These are phyloP conservation scores for Thalassaphorura encarpata DNA, from an alignment of 1,140 invertebrate genomes.

Conservation along the genomic window DNA sequence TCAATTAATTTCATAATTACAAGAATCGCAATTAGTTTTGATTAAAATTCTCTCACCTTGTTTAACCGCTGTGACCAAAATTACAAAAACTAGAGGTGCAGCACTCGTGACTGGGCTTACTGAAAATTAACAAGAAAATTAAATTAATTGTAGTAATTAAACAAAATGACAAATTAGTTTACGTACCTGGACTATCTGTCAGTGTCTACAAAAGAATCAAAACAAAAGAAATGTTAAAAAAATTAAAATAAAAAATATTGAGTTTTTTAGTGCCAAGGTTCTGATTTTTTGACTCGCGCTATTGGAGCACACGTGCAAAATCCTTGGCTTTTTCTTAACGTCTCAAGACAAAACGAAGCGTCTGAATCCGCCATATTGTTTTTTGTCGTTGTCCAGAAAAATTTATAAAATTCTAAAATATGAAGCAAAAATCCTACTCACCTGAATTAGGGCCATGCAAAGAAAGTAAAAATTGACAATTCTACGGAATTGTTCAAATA, in stretches of 20 bases:
- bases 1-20: no score
- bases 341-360: no score
- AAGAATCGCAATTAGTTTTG: no score
- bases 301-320: no score
- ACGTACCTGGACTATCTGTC: no score
- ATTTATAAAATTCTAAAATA: background rate
- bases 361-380: conserved; percentile 5
- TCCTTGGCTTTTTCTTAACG: no score
- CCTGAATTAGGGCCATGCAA: conserved; percentile 57
- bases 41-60: conserved; percentile 80
- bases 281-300: no score
- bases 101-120: conserved; percentile 65
- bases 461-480: conserved; percentile 81
- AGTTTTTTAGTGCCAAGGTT: no score
- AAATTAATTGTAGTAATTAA: conserved; percentile 4
- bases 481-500: conserved; percentile 72
- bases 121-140: conserved; percentile 40
- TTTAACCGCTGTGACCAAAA: conserved; percentile 63
- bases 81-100: conserved; percentile 63
- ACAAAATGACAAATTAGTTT: background rate
- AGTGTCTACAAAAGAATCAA: no score
- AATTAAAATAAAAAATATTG: no score
- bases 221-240: no score
- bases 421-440: conserved; percentile 37
- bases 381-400: background rate